Evolutionary conservation across 2,113 vertebrate genomes (phyloP).

Genomic region (Rallus limicola): DNA sequence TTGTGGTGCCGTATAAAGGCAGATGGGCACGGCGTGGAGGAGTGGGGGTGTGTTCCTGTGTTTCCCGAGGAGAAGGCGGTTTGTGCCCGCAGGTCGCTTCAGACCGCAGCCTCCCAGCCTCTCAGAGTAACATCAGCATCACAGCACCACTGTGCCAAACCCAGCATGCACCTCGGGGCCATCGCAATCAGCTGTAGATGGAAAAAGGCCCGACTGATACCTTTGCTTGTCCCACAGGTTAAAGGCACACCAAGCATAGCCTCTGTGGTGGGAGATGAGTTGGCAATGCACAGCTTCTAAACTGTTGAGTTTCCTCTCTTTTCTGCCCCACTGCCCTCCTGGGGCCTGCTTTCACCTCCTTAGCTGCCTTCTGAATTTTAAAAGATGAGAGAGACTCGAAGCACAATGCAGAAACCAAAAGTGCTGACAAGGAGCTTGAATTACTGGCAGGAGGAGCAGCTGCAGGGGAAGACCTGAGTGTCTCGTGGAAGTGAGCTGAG

Average conservation of each 20-base stretch:
- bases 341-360: not conserved
- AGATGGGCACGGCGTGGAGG: fast-evolving
- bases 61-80: not conserved
- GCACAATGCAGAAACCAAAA: not conserved
- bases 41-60: fast-evolving
- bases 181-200: not conserved
- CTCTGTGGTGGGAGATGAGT: not conserved
- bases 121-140: not conserved
- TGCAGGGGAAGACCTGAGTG: not conserved
- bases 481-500: not conserved
- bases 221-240: not conserved
- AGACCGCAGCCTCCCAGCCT: not conserved
- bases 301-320: not conserved
- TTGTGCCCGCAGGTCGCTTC: not conserved
- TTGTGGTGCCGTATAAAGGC: too few species aligned
- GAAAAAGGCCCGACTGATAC: not conserved
- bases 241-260: not conserved
- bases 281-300: not conserved
- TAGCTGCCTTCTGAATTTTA: not conserved
- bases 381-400: not conserved
- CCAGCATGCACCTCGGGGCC: not conserved
- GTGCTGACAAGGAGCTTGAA: not conserved
- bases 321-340: not conserved
- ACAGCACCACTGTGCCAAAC: not conserved
- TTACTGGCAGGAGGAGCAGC: not conserved